Conservation (phyloP, 2,888 invertebrate genomes). For the Dicyrtoma fusca region DNA sequence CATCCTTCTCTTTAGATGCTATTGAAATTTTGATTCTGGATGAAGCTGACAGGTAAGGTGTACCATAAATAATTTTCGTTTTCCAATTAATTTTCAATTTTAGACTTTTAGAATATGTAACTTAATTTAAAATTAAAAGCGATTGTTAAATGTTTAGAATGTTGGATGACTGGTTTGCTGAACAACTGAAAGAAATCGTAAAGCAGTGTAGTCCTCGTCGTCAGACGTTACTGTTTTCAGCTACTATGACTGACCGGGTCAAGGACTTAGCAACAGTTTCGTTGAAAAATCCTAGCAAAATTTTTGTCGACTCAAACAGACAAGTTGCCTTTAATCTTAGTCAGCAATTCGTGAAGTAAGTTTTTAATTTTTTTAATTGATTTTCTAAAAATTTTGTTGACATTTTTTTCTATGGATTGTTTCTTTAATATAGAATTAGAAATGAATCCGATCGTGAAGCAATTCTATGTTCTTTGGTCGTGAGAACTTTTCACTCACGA, state of each 20-base stretch:
- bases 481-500: slow-evolving; percentile 86
- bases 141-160: too few species aligned
- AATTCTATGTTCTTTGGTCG: slow-evolving; percentile 77
- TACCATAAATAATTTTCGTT: not conserved
- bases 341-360: slow-evolving; percentile 88
- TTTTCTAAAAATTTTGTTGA: not conserved
- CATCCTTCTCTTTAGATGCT: slow-evolving; percentile 83
- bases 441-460: slow-evolving; percentile 91
- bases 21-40: slow-evolving; percentile 86
- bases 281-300: slow-evolving; percentile 85
- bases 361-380: slow-evolving; percentile 1
- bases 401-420: not conserved
- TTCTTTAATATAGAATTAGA: slow-evolving; percentile 68
- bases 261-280: slow-evolving; percentile 93
- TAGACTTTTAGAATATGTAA: not conserved
- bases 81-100: not conserved
- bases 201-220: slow-evolving; percentile 85
- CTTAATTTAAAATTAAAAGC: not conserved
- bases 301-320: slow-evolving; percentile 95
- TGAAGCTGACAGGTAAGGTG: slow-evolving; percentile 70
- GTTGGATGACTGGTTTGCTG: slow-evolving; percentile 97
- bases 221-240: slow-evolving; percentile 97
- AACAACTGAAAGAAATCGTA: slow-evolving; percentile 98
- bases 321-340: slow-evolving; percentile 93
- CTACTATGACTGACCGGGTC: slow-evolving; percentile 99